These are phyloP conservation scores for Lepidurus arcticus DNA, from an alignment of 1,140 invertebrate species.

Conservation along the genomic window DNA sequence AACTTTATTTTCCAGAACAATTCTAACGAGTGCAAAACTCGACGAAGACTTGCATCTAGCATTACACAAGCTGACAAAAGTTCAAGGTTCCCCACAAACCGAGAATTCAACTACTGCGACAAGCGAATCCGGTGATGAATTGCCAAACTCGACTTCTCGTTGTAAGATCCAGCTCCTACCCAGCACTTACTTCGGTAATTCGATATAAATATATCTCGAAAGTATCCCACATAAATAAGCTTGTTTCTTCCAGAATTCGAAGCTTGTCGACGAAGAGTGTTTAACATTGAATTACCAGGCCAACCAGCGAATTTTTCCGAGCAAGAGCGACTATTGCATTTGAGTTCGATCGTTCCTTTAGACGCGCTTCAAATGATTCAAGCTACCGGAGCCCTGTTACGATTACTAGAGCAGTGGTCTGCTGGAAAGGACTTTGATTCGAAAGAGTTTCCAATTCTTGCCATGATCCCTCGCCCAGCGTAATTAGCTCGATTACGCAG, in stretches of 20 bases:
- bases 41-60: neutral
- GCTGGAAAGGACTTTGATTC: slow-evolving; percentile 33
- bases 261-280: slow-evolving; percentile 17
- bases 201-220: too few relatives aligned
- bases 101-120: slow-evolving; percentile 31
- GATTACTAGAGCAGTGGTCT: slow-evolving; percentile 42
- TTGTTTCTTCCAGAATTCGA: slow-evolving; percentile 50
- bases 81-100: slow-evolving; percentile 33
- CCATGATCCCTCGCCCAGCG: neutral
- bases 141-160: neutral
- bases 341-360: slow-evolving; percentile 25
- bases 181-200: slow-evolving; percentile 6
- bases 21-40: slow-evolving; percentile 37
- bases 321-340: slow-evolving; percentile 23
- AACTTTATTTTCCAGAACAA: neutral
- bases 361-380: slow-evolving; percentile 51
- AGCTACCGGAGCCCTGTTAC: slow-evolving; percentile 64
- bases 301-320: slow-evolving; percentile 1
- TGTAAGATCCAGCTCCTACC: neutral
- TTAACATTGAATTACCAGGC: neutral
- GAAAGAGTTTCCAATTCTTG: slow-evolving; percentile 31
- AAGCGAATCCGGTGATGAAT: neutral
- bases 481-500: neutral
- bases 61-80: slow-evolving; percentile 46
- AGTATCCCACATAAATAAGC: slow-evolving; percentile 41